Percentiles rank a stretch among this genome's conserved stretches.
phyloP scores from a whole-genome alignment of 1,140 invertebrate genomes.

The Orius laevigatus region DNA sequence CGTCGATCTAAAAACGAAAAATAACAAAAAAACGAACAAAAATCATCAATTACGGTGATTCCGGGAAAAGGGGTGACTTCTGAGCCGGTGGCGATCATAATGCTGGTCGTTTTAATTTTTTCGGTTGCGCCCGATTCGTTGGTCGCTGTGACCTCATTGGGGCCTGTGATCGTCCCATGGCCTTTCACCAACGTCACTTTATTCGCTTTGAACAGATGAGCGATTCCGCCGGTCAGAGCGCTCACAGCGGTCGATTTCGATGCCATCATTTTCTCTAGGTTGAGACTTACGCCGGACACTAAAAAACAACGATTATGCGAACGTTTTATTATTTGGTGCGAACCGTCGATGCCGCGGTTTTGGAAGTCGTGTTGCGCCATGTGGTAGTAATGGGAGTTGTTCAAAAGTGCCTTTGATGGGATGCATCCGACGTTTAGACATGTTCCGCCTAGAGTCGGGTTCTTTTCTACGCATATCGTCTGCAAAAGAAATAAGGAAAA shows the following conservation, averaged over 20 bases:
- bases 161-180: conserved; percentile 82
- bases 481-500: conserved; percentile 31
- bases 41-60: conserved; percentile 32
- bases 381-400: conserved; percentile 97
- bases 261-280: conserved; percentile 81
- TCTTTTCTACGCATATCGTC: conserved; percentile 94
- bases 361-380: conserved; percentile 84
- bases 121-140: conserved; percentile 63
- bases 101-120: conserved; percentile 90
- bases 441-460: conserved; percentile 87
- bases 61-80: conserved; percentile 97
- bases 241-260: conserved; percentile 82
- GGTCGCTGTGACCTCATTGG: conserved; percentile 81
- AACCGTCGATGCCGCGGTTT: conserved; percentile 71
- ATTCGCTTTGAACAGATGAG: conserved; percentile 92
- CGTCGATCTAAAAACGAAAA: conserved; percentile 56
- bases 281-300: conserved; percentile 58
- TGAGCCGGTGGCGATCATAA: conserved; percentile 94
- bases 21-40: not conserved
- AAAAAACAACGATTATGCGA: conserved; percentile 17
- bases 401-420: conserved; percentile 84
- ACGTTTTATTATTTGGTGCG: conserved; percentile 20
- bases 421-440: conserved; percentile 94
- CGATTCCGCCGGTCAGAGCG: conserved; percentile 90
- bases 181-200: conserved; percentile 71